Conservation (phyloP, 2,797 vertebrate genomes). For the Otolemur crassicaudatus region DNA sequence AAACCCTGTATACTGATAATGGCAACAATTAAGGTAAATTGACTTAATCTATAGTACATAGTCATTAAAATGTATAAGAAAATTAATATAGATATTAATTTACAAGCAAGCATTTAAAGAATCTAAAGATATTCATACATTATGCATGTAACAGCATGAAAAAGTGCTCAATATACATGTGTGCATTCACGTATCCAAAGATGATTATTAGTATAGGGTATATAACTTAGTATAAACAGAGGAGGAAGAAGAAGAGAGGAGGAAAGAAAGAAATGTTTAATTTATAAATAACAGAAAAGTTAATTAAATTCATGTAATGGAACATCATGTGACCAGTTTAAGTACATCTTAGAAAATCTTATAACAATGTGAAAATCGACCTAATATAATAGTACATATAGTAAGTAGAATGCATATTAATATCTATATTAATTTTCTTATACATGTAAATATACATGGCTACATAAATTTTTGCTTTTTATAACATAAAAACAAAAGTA, state of each 20-base stretch:
- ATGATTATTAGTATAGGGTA: not conserved
- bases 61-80: not conserved
- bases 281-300: not conserved
- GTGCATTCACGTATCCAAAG: not conserved
- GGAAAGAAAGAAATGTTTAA: not conserved
- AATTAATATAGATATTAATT: not conserved
- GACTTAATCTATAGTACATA: not conserved
- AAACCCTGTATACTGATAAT: too few relatives aligned
- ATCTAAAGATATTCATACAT: not conserved
- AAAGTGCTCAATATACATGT: not conserved
- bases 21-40: not conserved
- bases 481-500: not conserved
- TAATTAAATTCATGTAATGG: not conserved
- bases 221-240: not conserved
- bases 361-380: not conserved
- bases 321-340: not conserved
- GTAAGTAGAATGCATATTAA: not conserved
- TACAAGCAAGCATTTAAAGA: not conserved
- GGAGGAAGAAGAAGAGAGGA: not conserved
- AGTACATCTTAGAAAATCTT: not conserved
- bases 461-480: not conserved
- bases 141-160: not conserved
- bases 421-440: not conserved
- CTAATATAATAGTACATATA: not conserved
- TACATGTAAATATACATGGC: not conserved